Percentiles rank a stretch among this genome's conserved stretches.
Evolutionary conservation across 2,888 invertebrate species (phyloP).

Genomic region (Platypus cylindrus): DNA sequence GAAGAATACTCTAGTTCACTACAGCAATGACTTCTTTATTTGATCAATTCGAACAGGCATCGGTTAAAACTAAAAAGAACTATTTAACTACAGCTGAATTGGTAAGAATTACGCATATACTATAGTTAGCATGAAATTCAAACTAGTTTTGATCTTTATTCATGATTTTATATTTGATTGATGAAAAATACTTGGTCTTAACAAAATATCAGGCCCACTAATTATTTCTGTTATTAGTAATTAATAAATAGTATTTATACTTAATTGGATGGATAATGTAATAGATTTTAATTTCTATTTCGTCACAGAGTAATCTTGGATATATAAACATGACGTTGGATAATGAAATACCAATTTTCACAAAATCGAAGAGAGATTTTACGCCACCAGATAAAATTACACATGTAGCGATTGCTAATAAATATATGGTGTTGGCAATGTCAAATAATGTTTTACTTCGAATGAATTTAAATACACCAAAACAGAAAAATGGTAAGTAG

Average conservation of each 20-base stretch:
- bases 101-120: slow-evolving; percentile 27
- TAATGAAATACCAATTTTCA: slow-evolving; percentile 75
- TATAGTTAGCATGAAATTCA: too few relatives aligned
- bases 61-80: slow-evolving; percentile 40
- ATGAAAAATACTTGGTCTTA: too few relatives aligned
- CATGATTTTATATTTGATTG: too few relatives aligned
- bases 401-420: slow-evolving; percentile 69
- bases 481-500: slow-evolving; percentile 60
- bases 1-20: too few relatives aligned
- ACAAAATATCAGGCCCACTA: too few relatives aligned
- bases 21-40: slow-evolving; percentile 78
- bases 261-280: too few relatives aligned
- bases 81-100: slow-evolving; percentile 36
- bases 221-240: too few relatives aligned
- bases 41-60: slow-evolving; percentile 74
- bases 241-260: too few relatives aligned
- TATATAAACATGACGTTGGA: slow-evolving; percentile 48
- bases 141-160: too few relatives aligned
- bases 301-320: slow-evolving; percentile 35
- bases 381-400: slow-evolving; percentile 67
- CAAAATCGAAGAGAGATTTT: slow-evolving; percentile 69
- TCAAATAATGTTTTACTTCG: slow-evolving; percentile 68
- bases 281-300: slow-evolving; percentile 7
- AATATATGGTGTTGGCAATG: slow-evolving; percentile 73
- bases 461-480: slow-evolving; percentile 67